Conservation (phyloP, 1,140 invertebrate genomes). For the Cepaea nemoralis region DNA sequence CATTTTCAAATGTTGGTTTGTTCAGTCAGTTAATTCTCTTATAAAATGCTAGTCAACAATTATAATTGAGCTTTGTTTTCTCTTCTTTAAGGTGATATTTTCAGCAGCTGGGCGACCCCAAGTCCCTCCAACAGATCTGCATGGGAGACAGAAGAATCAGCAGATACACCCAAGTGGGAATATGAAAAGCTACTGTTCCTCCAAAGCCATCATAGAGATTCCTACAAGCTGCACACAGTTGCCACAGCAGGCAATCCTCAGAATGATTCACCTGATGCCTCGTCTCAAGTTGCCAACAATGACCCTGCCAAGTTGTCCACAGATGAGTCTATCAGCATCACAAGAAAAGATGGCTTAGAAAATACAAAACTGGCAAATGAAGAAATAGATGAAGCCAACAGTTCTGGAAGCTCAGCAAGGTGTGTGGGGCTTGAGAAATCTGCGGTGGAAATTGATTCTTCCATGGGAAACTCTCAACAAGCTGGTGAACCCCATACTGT, state of each 20-base stretch:
- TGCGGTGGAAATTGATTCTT: background rate
- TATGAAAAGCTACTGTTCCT: slow-evolving; percentile 11
- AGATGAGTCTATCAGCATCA: background rate
- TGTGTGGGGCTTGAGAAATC: background rate
- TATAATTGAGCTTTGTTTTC: too few relatives aligned
- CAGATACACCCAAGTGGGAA: background rate
- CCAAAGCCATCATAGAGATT: slow-evolving; percentile 1
- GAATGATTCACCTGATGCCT: too few relatives aligned
- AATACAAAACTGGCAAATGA: too few relatives aligned
- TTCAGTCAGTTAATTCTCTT: too few relatives aligned
- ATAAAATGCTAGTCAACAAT: too few relatives aligned
- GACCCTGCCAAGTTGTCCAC: background rate
- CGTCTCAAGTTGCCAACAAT: background rate
- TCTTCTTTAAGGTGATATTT: background rate
- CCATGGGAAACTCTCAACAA: background rate
- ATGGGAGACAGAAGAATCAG: background rate
- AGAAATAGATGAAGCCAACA: background rate
- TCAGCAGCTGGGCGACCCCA: background rate
- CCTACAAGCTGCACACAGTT: background rate
- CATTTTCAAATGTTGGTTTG: too few relatives aligned
- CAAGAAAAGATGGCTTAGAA: background rate
- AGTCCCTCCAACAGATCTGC: background rate
- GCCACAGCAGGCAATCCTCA: background rate
- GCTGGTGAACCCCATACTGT: too few relatives aligned
- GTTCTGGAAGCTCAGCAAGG: background rate